Conservation (phyloP, 2,113 vertebrate genomes). For the Ifrita kowaldi region DNA sequence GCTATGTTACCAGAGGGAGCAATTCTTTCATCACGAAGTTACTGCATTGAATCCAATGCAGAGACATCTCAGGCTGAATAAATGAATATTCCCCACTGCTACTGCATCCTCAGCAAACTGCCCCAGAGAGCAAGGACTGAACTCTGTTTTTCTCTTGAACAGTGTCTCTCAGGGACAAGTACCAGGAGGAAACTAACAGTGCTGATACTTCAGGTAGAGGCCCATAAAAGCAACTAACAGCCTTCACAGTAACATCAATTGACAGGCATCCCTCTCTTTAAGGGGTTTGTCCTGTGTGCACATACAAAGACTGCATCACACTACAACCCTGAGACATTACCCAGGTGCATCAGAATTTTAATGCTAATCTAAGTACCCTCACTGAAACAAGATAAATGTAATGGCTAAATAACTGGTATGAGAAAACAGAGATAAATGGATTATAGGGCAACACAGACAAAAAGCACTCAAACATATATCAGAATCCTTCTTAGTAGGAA, state of each 20-base stretch:
- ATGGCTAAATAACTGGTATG: not conserved
- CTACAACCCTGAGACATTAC: not conserved
- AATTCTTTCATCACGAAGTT: not conserved
- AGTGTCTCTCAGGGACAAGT: not conserved
- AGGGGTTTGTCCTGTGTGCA: not conserved
- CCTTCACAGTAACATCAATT: not conserved
- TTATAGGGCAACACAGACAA: not conserved
- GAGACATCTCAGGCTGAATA: not conserved
- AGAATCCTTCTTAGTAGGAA: not conserved
- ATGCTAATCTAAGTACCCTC: constrained; percentile 11
- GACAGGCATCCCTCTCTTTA: not conserved
- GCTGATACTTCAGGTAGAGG: not conserved
- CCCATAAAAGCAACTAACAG: not conserved
- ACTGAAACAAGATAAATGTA: not conserved
- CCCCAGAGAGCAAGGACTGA: not conserved
- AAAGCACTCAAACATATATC: not conserved
- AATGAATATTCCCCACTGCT: not conserved
- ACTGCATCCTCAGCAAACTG: not conserved
- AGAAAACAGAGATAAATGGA: constrained; percentile 9
- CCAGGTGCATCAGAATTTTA: constrained; percentile 21
- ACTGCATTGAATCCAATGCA: not conserved
- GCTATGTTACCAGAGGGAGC: not conserved
- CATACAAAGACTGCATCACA: not conserved
- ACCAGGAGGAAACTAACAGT: not conserved
- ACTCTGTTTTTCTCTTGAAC: not conserved